Percentiles rank a stretch among this genome's conserved stretches.
These are phyloP conservation scores for Amblyraja radiata DNA, from an alignment of 2,797 vertebrate species.

Conservation along the genomic window DNA sequence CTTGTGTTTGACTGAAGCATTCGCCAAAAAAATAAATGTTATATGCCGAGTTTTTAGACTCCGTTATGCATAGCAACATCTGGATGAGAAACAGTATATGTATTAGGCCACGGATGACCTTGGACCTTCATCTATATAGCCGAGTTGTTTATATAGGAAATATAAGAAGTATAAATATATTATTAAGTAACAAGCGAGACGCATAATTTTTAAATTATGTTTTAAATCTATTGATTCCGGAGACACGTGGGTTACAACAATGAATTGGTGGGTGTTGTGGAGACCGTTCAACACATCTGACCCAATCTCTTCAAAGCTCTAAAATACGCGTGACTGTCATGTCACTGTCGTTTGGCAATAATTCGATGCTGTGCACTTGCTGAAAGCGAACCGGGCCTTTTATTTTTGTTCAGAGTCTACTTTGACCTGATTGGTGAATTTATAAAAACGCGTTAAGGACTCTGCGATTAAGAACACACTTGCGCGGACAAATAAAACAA, in stretches of 20 bases:
- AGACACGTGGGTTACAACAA: neutral
- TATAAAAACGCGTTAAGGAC: constrained; percentile 68
- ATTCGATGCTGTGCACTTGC: constrained; percentile 62
- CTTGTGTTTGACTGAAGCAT: neutral
- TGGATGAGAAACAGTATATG: neutral
- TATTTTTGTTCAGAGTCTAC: constrained; percentile 62
- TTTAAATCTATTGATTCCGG: neutral
- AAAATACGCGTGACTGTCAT: neutral
- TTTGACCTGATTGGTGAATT: constrained; percentile 69
- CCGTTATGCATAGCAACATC: neutral
- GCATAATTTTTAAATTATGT: neutral
- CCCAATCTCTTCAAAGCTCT: neutral
- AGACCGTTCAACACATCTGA: neutral
- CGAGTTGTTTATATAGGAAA: neutral
- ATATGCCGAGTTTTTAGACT: neutral
- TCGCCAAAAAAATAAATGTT: neutral
- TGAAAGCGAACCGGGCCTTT: constrained; percentile 59
- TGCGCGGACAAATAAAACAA: constrained; percentile 66
- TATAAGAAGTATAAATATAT: no score
- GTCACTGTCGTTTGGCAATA: constrained; percentile 40
- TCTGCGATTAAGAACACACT: constrained; percentile 58
- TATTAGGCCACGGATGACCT: neutral
- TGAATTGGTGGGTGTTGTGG: neutral
- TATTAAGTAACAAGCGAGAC: neutral
- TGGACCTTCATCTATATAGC: neutral